Conservation (phyloP, 2,797 vertebrate species). For the Decapterus maruadsi region DNA sequence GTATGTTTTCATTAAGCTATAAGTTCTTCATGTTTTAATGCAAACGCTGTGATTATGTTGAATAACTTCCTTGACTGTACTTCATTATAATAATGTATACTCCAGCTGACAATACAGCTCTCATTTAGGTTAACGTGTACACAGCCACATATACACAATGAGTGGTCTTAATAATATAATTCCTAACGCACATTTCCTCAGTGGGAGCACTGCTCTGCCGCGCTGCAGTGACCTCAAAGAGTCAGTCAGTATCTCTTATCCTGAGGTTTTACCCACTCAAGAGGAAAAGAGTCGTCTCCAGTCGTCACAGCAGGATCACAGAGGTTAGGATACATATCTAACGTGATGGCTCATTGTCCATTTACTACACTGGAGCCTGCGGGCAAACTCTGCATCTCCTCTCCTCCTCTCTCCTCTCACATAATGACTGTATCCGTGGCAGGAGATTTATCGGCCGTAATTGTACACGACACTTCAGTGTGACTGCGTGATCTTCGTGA, state of each 20-base stretch:
- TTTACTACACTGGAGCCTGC: conserved; percentile 69
- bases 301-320: conserved; percentile 55
- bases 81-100: no score
- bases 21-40: background rate
- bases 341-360: conserved; percentile 78
- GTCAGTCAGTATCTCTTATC: conserved; percentile 77
- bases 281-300: conserved; percentile 74
- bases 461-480: conserved; percentile 56
- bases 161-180: conserved; percentile 46
- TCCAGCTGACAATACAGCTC: background rate
- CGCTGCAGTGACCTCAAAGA: conserved; percentile 80
- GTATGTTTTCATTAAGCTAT: background rate
- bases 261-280: conserved; percentile 72
- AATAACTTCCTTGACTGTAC: background rate
- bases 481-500: conserved; percentile 62
- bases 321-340: conserved; percentile 75
- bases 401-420: conserved; percentile 45
- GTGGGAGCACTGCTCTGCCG: conserved; percentile 36
- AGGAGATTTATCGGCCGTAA: conserved; percentile 62
- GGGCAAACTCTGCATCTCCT: conserved; percentile 64
- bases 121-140: background rate
- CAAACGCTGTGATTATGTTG: background rate
- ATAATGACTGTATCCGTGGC: conserved; percentile 76
- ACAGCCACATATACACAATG: conserved; percentile 17
- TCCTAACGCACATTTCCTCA: conserved; percentile 55